A percentile compares a stretch with the other conserved stretches of the same genome.
phyloP scores from a whole-genome alignment of 2,797 vertebrate species.

The Sternarchorhynchus goeldii region DNA sequence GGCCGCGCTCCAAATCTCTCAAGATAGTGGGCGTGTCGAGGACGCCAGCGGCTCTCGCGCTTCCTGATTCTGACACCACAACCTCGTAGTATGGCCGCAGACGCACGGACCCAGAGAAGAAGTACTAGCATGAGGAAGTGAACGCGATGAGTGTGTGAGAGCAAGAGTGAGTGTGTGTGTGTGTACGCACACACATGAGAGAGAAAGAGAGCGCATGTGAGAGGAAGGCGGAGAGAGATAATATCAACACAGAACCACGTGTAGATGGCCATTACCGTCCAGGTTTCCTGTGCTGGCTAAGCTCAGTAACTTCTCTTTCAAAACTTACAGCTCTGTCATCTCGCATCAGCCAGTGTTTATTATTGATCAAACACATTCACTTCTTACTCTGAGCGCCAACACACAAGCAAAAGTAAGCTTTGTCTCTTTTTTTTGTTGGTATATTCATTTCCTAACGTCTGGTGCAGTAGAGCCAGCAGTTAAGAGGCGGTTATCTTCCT shows the following conservation, averaged over 20 bases:
- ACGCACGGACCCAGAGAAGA: not conserved
- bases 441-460: not conserved
- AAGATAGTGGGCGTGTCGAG: not conserved
- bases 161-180: too few relatives aligned
- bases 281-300: conserved; percentile 53
- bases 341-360: conserved; percentile 27
- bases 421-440: not conserved
- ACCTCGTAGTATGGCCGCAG: not conserved
- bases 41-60: conserved; percentile 5
- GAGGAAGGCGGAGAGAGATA: conserved; percentile 11
- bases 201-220: too few relatives aligned
- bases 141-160: too few relatives aligned
- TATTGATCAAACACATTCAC: not conserved
- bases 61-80: conserved; percentile 62
- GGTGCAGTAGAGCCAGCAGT: not conserved
- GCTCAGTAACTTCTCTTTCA: conserved; percentile 43
- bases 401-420: not conserved
- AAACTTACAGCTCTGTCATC: conserved; percentile 11
- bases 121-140: too few relatives aligned
- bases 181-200: too few relatives aligned
- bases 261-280: conserved; percentile 22
- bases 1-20: conserved; percentile 27
- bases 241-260: conserved; percentile 48
- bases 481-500: not conserved
- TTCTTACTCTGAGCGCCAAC: not conserved